phyloP scores from a whole-genome alignment of 2,888 invertebrate genomes.

The Microplitis manilae region DNA sequence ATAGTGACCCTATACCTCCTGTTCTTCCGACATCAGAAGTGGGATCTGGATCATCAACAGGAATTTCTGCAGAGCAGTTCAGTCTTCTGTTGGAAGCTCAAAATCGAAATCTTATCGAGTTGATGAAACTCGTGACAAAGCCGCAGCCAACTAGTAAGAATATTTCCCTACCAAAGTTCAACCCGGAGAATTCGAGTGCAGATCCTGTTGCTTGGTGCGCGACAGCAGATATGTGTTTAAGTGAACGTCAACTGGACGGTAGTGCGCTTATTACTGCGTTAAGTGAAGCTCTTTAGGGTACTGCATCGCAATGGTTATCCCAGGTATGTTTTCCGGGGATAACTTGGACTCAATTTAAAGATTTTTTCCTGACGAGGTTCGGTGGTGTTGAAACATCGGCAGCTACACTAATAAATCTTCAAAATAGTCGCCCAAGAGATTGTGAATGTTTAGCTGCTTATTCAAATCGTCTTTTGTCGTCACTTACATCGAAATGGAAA shows the following conservation, averaged over 20 bases:
- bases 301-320: background rate
- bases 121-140: background rate
- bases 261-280: background rate
- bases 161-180: background rate
- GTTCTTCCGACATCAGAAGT: conserved; percentile 2
- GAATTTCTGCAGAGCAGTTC: background rate
- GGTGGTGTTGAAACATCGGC: background rate
- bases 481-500: background rate
- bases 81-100: background rate
- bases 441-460: background rate
- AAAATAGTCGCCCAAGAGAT: background rate
- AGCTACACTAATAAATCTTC: background rate
- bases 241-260: no score
- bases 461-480: background rate
- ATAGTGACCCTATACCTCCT: no score
- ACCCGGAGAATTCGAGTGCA: background rate
- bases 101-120: background rate
- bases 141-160: background rate
- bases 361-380: background rate
- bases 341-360: background rate
- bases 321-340: background rate
- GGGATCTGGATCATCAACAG: conserved; percentile 11
- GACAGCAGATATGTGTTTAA: background rate
- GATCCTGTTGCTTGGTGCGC: background rate
- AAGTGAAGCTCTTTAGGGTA: background rate